phyloP scores from a whole-genome alignment of 2,888 invertebrate genomes.

The Epirrhoe alternata region DNA sequence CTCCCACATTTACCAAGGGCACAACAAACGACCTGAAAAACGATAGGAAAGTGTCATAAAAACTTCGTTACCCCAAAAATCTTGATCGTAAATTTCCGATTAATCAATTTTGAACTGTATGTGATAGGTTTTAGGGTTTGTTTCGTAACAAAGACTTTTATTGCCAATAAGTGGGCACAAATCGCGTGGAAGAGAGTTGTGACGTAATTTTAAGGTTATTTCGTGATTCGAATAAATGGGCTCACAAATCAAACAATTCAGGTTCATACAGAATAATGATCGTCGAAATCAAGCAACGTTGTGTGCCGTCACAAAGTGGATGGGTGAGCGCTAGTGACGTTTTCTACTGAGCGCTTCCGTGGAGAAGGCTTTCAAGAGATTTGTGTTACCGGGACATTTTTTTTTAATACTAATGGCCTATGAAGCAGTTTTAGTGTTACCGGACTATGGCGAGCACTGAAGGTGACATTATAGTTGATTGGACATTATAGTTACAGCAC shows the following conservation, averaged over 20 bases:
- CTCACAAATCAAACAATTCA: background rate
- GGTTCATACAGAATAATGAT: background rate
- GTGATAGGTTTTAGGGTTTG: slow-evolving; percentile 4
- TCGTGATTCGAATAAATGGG: background rate
- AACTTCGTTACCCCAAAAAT: slow-evolving; percentile 41
- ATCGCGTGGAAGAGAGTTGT: slow-evolving; percentile 32
- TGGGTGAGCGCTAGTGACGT: no score
- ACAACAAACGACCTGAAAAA: slow-evolving; percentile 33
- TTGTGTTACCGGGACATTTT: no score
- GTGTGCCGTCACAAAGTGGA: no score
- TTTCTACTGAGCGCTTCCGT: no score
- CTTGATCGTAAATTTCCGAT: slow-evolving; percentile 28
- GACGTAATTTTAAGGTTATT: slow-evolving; percentile 19
- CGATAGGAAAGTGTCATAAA: slow-evolving; percentile 38
- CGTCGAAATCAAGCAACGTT: no score
- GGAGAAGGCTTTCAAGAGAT: no score
- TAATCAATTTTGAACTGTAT: slow-evolving; percentile 22
- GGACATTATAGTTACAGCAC: no score
- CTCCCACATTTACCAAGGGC: slow-evolving; percentile 30
- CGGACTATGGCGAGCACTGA: no score
- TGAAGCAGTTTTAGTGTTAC: no score
- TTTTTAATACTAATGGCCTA: no score
- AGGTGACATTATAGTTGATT: no score
- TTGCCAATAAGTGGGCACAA: slow-evolving; percentile 35
- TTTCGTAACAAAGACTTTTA: slow-evolving; percentile 17